Conservation (phyloP, 2,113 vertebrate species). For the Indicator indicator region DNA sequence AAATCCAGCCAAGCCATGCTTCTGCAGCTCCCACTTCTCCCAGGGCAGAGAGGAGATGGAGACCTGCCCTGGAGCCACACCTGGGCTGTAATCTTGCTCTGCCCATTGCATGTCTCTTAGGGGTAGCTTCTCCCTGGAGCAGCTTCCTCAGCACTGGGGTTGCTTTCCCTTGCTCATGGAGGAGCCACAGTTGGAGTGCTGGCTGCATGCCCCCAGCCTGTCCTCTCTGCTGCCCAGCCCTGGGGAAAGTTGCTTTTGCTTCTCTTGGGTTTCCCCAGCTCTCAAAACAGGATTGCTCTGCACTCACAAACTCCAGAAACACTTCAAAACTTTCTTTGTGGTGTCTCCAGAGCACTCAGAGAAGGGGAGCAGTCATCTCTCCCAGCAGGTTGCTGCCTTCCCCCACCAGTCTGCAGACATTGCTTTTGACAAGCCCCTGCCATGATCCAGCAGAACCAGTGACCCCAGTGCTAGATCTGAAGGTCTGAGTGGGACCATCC, state of each 20-base stretch:
- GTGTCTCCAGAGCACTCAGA: not conserved
- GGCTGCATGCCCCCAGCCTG: rapidly evolving
- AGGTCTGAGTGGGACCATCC: not conserved
- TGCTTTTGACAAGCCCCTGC: not conserved
- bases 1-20: not conserved
- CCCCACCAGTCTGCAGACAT: rapidly evolving
- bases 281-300: not conserved
- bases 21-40: not conserved
- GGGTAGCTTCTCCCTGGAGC: not conserved
- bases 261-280: not conserved
- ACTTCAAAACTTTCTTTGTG: not conserved
- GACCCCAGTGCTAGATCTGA: not conserved
- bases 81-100: rapidly evolving
- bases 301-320: not conserved
- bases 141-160: not conserved
- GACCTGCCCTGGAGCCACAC: not conserved
- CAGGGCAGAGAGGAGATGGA: not conserved
- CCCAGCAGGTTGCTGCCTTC: not conserved
- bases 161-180: rapidly evolving
- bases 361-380: not conserved
- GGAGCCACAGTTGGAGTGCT: rapidly evolving
- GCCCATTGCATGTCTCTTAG: rapidly evolving
- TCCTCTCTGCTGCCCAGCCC: rapidly evolving
- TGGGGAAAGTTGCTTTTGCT: not conserved
- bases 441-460: not conserved